Base-by-base conservation (phyloP, 2,888 invertebrate species). In the Chrysotoxum bicinctum region DNA sequence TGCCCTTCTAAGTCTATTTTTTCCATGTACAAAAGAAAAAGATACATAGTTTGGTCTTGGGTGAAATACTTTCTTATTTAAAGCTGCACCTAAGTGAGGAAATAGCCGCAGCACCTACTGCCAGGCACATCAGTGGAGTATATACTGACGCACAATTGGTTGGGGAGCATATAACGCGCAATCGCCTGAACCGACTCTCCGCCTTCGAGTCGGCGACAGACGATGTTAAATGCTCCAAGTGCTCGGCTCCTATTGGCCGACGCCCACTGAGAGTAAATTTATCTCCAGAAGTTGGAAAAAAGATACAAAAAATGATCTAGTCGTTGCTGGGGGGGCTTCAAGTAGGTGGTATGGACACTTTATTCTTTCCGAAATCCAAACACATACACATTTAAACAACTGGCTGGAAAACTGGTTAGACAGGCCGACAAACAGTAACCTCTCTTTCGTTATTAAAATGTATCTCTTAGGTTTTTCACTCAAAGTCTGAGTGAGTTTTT, bases 101-200 rank as follows among this genome's bases (percentile, higher is more conserved):
- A 21, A 16, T 56, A 52, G 23, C 35, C 32, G 30, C 60, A 69
- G 85, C 76, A 76, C 85, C 85, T 85, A 85, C 79, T 50, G 26
- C 12, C 50, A 7, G 23, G 23, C 50, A 23, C 14, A 12, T 3
- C 50, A 50, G 7, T 26, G 7, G 8, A 35, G 43, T 54, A 72
- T 72, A 60, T 84, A 62, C 84, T 23, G 14, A 21, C 52, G 66
- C 68, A 69, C 72, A 74, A 80, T 85, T 85, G 85, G 85, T 72
- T 77, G 76, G 68, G 72, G 81, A 76, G 76, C 80, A 85, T 68
- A 81, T 80, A 81, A 76, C 81, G 86, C 86, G 86, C 86, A 86
- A 86, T 60, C 86, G 86, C 86, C 58, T 73, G 60, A 66, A 43
- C 58, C 23, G 62, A 70, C 66, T 73, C 86, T 64, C 86, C 86